Conservation (phyloP, 2,888 invertebrate species). For the Oxystoma pomonae region DNA sequence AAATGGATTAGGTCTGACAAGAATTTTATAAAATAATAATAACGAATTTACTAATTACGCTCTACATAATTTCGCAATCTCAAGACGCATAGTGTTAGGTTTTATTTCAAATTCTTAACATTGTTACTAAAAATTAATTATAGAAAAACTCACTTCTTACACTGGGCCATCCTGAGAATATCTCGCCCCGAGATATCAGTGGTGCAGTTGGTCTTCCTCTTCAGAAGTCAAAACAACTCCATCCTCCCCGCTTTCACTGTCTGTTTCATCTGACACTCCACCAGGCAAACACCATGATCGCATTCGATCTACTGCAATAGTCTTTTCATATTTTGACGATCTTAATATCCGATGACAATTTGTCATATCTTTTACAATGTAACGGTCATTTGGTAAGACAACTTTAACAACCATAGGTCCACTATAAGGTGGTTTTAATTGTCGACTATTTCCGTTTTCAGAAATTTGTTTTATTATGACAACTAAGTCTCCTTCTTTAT, state of each 20-base stretch:
- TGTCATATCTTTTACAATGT: constrained; percentile 20
- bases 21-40: no score
- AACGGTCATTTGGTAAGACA: constrained; percentile 23
- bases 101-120: no score
- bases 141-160: constrained; percentile 11
- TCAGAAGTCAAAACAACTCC: constrained; percentile 12
- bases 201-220: background rate
- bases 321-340: constrained; percentile 16
- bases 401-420: constrained; percentile 23
- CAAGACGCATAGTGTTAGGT: no score
- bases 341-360: constrained; percentile 13
- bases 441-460: constrained; percentile 17
- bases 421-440: constrained; percentile 19
- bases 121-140: no score
- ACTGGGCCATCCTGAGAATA: constrained; percentile 17
- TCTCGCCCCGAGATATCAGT: constrained; percentile 14
- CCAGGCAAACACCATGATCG: constrained; percentile 17
- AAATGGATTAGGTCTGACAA: no score
- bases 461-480: constrained; percentile 13
- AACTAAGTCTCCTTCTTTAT: constrained; percentile 23
- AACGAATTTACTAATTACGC: no score
- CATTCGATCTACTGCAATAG: constrained; percentile 23
- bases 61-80: no score
- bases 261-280: constrained; percentile 19
- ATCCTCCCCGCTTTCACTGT: constrained; percentile 17